Percentiles rank a stretch among this genome's conserved stretches.
phyloP scores from a whole-genome alignment of 2,797 vertebrate genomes.

The Rhincodon typus region DNA sequence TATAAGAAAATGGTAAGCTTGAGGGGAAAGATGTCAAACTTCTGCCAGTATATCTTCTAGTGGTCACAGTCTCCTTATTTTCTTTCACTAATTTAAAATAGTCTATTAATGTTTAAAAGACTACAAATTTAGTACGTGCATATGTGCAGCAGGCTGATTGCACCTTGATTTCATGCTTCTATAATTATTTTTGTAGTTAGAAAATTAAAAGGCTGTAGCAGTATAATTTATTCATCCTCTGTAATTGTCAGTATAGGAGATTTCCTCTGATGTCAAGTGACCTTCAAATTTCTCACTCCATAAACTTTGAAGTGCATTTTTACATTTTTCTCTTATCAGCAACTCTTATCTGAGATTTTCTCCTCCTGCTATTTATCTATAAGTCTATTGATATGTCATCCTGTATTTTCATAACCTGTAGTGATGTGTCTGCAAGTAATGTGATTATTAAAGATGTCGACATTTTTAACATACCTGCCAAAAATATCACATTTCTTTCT shows the following conservation, averaged over 20 bases:
- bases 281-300: background rate
- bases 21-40: background rate
- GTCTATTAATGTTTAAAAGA: background rate
- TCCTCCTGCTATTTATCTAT: background rate
- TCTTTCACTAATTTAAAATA: background rate
- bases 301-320: background rate
- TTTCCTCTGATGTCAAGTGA: background rate
- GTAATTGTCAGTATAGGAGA: background rate
- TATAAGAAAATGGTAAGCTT: background rate
- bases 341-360: background rate
- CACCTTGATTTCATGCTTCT: background rate
- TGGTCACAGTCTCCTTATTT: background rate
- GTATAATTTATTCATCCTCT: background rate
- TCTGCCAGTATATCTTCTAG: background rate
- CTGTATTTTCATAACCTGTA: background rate
- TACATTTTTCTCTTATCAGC: background rate
- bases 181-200: background rate
- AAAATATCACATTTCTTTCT: background rate
- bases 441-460: background rate
- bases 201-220: background rate
- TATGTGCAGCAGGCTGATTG: background rate
- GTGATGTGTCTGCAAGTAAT: background rate
- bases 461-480: background rate
- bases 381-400: background rate
- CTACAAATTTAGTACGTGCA: background rate